Evolutionary conservation across 1,140 invertebrate species (phyloP).

Genomic region (Varroa destructor): DNA sequence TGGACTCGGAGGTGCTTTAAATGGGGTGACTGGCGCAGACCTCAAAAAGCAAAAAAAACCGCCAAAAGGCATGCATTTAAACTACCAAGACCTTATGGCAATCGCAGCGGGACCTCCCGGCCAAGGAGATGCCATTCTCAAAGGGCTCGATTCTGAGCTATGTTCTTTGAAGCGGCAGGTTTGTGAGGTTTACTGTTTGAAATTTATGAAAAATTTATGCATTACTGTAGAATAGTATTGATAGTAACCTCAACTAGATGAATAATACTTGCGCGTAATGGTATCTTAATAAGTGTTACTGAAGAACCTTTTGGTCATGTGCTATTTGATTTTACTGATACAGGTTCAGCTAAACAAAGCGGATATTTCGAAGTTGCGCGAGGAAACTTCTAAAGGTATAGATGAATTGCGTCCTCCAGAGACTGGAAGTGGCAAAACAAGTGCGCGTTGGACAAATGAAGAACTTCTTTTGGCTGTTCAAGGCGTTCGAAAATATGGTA

Average conservation of each 20-base stretch:
- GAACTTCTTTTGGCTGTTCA: slow-evolving; percentile 78
- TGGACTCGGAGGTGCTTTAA: slow-evolving; percentile 7
- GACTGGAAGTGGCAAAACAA: slow-evolving; percentile 50
- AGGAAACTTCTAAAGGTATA: slow-evolving; percentile 49
- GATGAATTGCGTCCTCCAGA: slow-evolving; percentile 56
- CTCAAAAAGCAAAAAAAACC: slow-evolving; percentile 62
- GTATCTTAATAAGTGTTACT: background rate
- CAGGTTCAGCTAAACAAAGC: slow-evolving; percentile 92
- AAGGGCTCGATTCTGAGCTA: slow-evolving; percentile 80
- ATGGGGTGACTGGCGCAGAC: slow-evolving; percentile 12
- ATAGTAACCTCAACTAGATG: no score
- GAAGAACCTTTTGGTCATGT: background rate
- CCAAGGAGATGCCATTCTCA: slow-evolving; percentile 67
- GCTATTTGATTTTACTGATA: slow-evolving; percentile 35
- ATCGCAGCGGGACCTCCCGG: slow-evolving; percentile 57
- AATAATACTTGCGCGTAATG: background rate
- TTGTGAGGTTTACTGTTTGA: slow-evolving; percentile 32
- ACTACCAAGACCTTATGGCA: slow-evolving; percentile 81
- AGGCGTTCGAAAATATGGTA: slow-evolving; percentile 80
- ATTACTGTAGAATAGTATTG: background rate
- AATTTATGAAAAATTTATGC: slow-evolving; percentile 12
- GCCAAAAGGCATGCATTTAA: slow-evolving; percentile 88
- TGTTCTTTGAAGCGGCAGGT: slow-evolving; percentile 80
- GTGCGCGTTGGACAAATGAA: slow-evolving; percentile 79
- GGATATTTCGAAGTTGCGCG: slow-evolving; percentile 64